Percentiles rank a stretch among this genome's conserved stretches.
Evolutionary conservation across 2,113 vertebrate species (phyloP).

Genomic region (Podilymbus podiceps): DNA sequence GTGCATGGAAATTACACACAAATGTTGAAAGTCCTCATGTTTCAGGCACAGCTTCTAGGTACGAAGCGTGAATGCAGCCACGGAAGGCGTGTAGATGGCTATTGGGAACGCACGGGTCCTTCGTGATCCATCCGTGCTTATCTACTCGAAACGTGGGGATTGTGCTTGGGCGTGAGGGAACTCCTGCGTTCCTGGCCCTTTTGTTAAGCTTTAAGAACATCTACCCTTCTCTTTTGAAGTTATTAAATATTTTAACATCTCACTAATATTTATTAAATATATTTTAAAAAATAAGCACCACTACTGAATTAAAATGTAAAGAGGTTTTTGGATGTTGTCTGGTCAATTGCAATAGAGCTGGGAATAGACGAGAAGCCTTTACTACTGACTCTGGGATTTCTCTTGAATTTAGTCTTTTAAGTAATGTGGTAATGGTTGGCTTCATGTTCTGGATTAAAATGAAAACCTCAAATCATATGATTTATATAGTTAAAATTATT

Average conservation of each 20-base stretch:
- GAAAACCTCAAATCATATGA: not conserved
- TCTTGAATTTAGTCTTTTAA: not conserved
- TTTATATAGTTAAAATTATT: not conserved
- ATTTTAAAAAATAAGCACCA: accelerated
- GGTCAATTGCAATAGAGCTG: not conserved
- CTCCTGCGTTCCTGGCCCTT: not conserved
- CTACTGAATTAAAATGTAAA: not conserved
- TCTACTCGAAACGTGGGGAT: accelerated
- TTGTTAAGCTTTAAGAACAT: too few species aligned
- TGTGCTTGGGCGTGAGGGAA: not conserved
- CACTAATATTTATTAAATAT: not conserved
- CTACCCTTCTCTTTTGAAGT: not conserved
- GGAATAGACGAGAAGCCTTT: not conserved
- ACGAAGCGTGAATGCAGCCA: accelerated
- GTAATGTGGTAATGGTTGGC: not conserved
- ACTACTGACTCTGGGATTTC: not conserved
- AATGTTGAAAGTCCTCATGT: accelerated
- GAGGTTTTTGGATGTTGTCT: not conserved
- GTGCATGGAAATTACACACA: accelerated
- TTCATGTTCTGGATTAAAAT: not conserved
- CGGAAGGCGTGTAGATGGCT: not conserved
- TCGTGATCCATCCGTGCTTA: accelerated
- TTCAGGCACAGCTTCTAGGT: not conserved
- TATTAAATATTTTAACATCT: not conserved
- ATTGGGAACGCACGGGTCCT: not conserved